phyloP scores from a whole-genome alignment of 2,797 vertebrate species.

The Myotis pilosus region DNA sequence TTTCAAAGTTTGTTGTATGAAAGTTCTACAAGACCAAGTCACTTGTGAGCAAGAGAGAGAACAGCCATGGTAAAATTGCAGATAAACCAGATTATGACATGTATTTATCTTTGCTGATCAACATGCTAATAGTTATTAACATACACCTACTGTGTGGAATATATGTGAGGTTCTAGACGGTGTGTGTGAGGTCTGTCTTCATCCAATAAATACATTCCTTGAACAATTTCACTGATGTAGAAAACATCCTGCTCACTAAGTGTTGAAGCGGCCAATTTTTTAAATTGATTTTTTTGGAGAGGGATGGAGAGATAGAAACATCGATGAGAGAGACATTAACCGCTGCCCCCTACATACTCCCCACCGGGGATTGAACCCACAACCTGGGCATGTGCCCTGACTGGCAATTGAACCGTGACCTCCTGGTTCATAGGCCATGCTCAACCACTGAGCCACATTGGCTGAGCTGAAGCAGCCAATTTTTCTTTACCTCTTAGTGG shows the following conservation, averaged over 20 bases:
- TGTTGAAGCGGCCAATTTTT: not conserved
- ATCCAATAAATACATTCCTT: not conserved
- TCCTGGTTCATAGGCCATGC: too few relatives aligned
- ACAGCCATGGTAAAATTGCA: not conserved
- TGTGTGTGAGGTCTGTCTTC: rapidly evolving
- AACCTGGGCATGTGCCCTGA: not conserved
- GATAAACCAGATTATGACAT: not conserved
- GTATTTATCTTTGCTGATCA: not conserved
- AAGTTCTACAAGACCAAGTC: conserved; percentile 13
- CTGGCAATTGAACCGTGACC: not conserved
- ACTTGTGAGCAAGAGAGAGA: not conserved
- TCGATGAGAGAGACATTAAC: not conserved
- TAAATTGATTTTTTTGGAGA: not conserved
- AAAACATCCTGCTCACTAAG: not conserved
- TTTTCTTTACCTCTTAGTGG: not conserved
- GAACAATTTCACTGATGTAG: not conserved
- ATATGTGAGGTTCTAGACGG: not conserved
- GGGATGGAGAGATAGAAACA: not conserved
- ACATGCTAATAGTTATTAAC: not conserved
- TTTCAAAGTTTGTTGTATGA: conserved; percentile 33
- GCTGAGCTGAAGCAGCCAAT: not conserved
- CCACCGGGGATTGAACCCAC: not conserved
- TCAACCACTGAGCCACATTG: not conserved
- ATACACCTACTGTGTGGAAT: not conserved
- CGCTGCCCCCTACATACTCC: not conserved